phyloP scores from a whole-genome alignment of 2,113 vertebrate species.

The Condylura cristata region DNA sequence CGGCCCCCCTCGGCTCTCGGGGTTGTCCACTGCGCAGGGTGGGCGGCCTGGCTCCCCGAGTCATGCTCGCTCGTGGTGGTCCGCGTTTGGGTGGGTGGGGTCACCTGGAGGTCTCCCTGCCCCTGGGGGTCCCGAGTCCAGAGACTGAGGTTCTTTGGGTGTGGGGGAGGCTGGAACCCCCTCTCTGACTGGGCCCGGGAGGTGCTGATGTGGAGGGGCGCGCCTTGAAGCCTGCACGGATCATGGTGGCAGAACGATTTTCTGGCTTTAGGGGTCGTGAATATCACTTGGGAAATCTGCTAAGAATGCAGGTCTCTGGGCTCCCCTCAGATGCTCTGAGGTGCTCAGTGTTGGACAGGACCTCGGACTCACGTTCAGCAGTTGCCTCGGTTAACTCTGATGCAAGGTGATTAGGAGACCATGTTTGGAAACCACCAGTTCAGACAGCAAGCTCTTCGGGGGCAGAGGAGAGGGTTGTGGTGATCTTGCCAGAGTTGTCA shows the following conservation, averaged over 20 bases:
- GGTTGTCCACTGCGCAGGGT: neutral
- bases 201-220: neutral
- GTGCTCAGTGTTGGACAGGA: neutral
- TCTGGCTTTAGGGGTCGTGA: neutral
- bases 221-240: neutral
- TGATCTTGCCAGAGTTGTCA: neutral
- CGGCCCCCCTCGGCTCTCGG: neutral
- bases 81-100: neutral
- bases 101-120: neutral
- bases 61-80: neutral
- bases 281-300: neutral
- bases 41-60: no score
- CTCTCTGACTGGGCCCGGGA: neutral
- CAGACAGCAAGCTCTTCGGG: neutral
- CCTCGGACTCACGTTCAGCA: neutral
- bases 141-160: neutral
- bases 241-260: neutral
- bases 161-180: neutral
- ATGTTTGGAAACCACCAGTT: neutral
- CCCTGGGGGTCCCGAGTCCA: neutral
- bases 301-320: neutral
- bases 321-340: neutral
- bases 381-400: neutral
- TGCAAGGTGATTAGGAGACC: neutral
- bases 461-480: neutral